phyloP scores from a whole-genome alignment of 37 sponge, comb jelly and placozoan genomes.

The Hexactinellida sp. region DNA sequence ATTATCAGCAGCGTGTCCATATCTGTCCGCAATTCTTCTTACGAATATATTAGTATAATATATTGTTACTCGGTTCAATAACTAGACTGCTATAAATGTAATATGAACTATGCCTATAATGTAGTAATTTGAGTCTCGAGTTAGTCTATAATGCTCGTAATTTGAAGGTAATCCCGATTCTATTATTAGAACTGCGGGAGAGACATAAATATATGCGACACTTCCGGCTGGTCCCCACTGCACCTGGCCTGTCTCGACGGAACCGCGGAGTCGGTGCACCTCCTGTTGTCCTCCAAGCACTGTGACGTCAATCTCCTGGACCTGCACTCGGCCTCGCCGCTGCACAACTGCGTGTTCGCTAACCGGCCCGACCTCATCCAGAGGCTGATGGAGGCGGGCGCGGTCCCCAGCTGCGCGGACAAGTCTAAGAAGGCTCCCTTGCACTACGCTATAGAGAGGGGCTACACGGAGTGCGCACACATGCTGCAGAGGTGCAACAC shows the following conservation, averaged over 20 bases:
- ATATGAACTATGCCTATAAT: not conserved
- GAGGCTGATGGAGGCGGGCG: not conserved
- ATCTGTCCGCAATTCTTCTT: not conserved
- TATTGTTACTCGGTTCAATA: too few relatives aligned
- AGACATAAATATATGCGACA: conserved; percentile 48
- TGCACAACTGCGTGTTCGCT: conserved; percentile 4
- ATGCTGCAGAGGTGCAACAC: not conserved
- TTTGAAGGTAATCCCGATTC: not conserved
- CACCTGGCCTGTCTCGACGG: conserved; percentile 39
- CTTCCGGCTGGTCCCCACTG: conserved; percentile 41
- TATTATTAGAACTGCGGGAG: conserved; percentile 12
- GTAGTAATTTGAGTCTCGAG: not conserved
- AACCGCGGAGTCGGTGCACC: not conserved
- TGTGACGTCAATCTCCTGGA: not conserved
- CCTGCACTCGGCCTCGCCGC: not conserved
- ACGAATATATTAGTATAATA: too few relatives aligned
- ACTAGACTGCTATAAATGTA: too few relatives aligned
- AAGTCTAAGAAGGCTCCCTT: not conserved
- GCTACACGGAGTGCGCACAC: not conserved
- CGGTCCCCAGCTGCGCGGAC: not conserved
- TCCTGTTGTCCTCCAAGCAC: not conserved
- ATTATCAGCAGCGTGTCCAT: conserved; percentile 10
- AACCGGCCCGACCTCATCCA: not conserved
- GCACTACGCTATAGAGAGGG: conserved; percentile 6
- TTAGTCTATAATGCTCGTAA: not conserved